phyloP scores from a whole-genome alignment of 2,113 vertebrate genomes.

The Ranitomeya imitator region DNA sequence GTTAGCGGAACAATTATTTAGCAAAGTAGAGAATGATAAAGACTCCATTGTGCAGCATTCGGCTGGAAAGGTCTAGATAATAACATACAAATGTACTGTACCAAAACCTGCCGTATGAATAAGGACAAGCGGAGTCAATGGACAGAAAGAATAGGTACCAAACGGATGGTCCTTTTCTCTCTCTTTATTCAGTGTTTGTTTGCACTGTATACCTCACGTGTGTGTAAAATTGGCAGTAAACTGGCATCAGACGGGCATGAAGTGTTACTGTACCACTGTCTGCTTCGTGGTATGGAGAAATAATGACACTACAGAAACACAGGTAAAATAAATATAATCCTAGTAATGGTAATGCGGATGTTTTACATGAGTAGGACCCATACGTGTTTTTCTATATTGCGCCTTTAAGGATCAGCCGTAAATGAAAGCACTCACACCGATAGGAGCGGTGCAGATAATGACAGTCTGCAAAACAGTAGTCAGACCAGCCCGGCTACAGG shows the following conservation, averaged over 20 bases:
- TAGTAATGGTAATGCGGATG: too few relatives aligned
- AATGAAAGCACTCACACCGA: background rate
- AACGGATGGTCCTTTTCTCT: background rate
- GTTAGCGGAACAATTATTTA: conserved; percentile 18
- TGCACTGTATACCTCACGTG: too few relatives aligned
- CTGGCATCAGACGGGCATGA: too few relatives aligned
- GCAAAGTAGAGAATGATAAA: conserved; percentile 23
- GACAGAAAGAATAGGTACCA: background rate
- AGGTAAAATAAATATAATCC: too few relatives aligned
- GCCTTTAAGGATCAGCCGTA: background rate
- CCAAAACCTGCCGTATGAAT: background rate
- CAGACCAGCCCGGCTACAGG: conserved; percentile 50
- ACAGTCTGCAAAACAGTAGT: background rate
- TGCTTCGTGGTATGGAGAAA: too few relatives aligned
- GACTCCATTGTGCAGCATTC: background rate
- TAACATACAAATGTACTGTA: background rate
- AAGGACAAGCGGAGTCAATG: background rate
- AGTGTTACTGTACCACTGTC: too few relatives aligned
- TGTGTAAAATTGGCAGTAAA: too few relatives aligned
- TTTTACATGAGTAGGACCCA: background rate
- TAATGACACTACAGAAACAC: too few relatives aligned
- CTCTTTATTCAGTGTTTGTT: too few relatives aligned
- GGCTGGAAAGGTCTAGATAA: background rate
- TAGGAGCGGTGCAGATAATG: conserved; percentile 44
- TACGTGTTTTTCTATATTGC: background rate